phyloP scores from a whole-genome alignment of 2,797 vertebrate species.

The Smutsia gigantea region DNA sequence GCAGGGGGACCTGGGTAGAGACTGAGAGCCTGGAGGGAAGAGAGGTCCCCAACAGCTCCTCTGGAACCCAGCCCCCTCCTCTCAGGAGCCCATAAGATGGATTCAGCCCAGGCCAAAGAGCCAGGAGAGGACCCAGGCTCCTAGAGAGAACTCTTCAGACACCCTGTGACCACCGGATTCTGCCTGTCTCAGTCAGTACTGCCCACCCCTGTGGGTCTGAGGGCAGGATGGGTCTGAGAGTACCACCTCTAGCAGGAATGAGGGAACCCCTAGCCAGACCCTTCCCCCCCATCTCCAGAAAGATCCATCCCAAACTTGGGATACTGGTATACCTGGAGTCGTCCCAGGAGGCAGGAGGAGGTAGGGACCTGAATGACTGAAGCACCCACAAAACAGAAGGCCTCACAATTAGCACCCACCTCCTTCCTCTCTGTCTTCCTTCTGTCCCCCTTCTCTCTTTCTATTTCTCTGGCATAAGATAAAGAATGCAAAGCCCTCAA shows the following conservation, averaged over 20 bases:
- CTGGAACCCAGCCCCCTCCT: background rate
- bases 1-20: background rate
- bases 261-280: background rate
- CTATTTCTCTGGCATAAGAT: conserved; percentile 30
- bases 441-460: background rate
- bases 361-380: background rate
- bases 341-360: background rate
- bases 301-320: background rate
- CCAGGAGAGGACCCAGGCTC: background rate
- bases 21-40: background rate
- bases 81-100: background rate
- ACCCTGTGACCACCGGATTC: background rate
- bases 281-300: background rate
- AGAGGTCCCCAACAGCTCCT: background rate
- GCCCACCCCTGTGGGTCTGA: background rate
- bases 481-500: background rate
- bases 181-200: background rate
- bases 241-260: background rate
- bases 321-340: background rate
- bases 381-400: conserved; percentile 12
- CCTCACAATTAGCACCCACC: background rate
- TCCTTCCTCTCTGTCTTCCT: background rate
- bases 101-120: background rate
- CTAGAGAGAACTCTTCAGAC: background rate
- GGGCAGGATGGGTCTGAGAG: background rate